A percentile compares a stretch with the other conserved stretches of the same genome.
phyloP scores from a whole-genome alignment of 2,888 invertebrate genomes.

The Stenolophus ochropezus region DNA sequence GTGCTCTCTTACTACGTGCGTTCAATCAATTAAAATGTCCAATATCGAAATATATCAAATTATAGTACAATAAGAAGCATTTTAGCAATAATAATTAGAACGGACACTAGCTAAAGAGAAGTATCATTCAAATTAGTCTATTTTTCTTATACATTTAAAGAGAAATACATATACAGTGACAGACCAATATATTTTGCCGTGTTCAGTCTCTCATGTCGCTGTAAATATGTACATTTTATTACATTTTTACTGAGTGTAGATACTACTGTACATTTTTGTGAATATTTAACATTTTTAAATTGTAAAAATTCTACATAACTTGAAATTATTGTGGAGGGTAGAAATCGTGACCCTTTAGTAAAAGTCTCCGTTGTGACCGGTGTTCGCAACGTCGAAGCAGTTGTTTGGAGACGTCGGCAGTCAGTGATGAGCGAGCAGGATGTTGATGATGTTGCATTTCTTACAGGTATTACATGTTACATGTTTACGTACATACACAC shows the following conservation, averaged over 20 bases:
- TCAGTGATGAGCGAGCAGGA: slow-evolving; percentile 91
- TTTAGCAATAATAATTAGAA: slow-evolving; percentile 33
- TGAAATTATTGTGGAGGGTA: slow-evolving; percentile 70
- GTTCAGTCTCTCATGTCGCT: slow-evolving; percentile 40
- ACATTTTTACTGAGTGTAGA: slow-evolving; percentile 39
- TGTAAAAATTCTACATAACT: slow-evolving; percentile 45
- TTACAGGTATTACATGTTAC: slow-evolving; percentile 78
- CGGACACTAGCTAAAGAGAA: slow-evolving; percentile 49
- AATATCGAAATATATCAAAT: slow-evolving; percentile 59
- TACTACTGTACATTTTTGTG: slow-evolving; percentile 34
- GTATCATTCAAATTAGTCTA: slow-evolving; percentile 51
- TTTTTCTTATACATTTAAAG: slow-evolving; percentile 49
- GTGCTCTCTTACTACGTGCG: slow-evolving; percentile 46
- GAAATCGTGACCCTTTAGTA: slow-evolving; percentile 71
- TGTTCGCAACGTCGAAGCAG: slow-evolving; percentile 73
- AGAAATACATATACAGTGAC: slow-evolving; percentile 38
- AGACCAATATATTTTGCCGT: slow-evolving; percentile 57
- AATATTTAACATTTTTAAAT: slow-evolving; percentile 26
- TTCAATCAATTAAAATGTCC: slow-evolving; percentile 58
- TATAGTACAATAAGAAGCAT: slow-evolving; percentile 56
- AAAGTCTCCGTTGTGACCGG: slow-evolving; percentile 73
- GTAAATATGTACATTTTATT: slow-evolving; percentile 51
- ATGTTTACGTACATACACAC: slow-evolving; percentile 30
- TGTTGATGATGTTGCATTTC: slow-evolving; percentile 93
- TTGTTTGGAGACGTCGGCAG: slow-evolving; percentile 73